Conservation (phyloP, 1,140 invertebrate genomes). For the Oreohelix idahoensis region DNA sequence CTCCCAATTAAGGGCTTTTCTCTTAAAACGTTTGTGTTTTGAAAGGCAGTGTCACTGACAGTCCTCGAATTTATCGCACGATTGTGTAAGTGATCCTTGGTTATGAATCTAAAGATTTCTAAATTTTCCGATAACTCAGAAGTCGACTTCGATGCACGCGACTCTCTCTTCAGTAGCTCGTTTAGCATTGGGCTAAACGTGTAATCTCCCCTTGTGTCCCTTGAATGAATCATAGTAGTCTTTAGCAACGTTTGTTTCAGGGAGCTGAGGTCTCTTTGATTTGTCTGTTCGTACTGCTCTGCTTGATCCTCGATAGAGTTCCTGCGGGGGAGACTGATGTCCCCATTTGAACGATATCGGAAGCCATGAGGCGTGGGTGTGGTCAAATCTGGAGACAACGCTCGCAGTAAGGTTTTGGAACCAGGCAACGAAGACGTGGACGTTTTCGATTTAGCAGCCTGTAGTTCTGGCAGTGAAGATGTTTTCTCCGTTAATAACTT, state of each 20-base stretch:
- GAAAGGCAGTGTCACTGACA: not conserved
- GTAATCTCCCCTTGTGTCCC: not conserved
- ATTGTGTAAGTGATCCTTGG: not conserved
- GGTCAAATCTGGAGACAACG: not conserved
- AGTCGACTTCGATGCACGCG: not conserved
- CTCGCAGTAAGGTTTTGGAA: not conserved
- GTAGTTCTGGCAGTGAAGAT: not conserved
- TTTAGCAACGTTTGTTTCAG: not conserved
- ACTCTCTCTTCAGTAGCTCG: not conserved
- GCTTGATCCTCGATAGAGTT: not conserved
- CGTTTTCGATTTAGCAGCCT: not conserved
- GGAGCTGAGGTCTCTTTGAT: not conserved
- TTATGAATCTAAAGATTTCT: not conserved
- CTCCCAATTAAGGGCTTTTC: not conserved
- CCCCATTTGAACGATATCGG: not conserved
- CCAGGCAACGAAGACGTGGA: not conserved
- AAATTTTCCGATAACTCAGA: not conserved
- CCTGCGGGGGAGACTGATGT: not conserved
- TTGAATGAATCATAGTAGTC: not conserved
- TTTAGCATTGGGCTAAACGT: not conserved
- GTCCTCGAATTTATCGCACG: not conserved
- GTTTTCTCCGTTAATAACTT: not conserved
- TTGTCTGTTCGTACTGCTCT: not conserved
- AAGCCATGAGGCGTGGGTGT: not conserved
- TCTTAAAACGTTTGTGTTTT: not conserved